A percentile compares a stretch with the other conserved stretches of the same genome.
phyloP scores from a whole-genome alignment of 1,140 invertebrate genomes.

The Ips typographus region DNA sequence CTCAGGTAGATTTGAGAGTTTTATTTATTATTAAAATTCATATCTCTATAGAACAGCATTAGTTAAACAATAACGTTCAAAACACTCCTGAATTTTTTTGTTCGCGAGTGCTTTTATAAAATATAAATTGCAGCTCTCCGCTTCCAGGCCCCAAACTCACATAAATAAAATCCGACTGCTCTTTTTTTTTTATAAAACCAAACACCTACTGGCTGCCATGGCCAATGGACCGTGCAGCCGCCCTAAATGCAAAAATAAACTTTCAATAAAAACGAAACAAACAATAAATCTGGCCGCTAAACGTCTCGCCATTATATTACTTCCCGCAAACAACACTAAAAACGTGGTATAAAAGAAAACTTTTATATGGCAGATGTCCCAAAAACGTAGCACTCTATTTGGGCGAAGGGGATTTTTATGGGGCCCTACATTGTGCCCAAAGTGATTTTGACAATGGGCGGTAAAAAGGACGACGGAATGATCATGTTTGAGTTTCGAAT shows the following conservation, averaged over 20 bases:
- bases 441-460: constrained; percentile 28
- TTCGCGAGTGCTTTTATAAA: too few species aligned
- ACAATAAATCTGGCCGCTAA: constrained; percentile 28
- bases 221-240: too few species aligned
- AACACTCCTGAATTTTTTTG: too few species aligned
- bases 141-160: too few species aligned
- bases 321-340: constrained; percentile 23
- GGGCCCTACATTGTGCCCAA: constrained; percentile 16
- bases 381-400: constrained; percentile 30
- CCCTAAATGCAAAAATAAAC: constrained; percentile 27
- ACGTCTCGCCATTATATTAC: constrained; percentile 17
- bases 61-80: too few species aligned
- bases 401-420: constrained; percentile 16
- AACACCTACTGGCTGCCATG: too few species aligned
- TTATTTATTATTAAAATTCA: too few species aligned
- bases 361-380: constrained; percentile 30
- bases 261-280: constrained; percentile 30
- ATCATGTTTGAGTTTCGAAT: constrained; percentile 31
- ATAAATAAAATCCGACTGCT: too few species aligned
- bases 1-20: too few species aligned
- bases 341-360: constrained; percentile 28
- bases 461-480: constrained; percentile 31
- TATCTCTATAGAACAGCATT: too few species aligned
- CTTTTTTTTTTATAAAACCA: too few species aligned
- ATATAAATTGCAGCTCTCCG: too few species aligned